A percentile compares a stretch with the other conserved stretches of the same genome.
Evolutionary conservation across 2,888 invertebrate genomes (phyloP).

Genomic region (Eutolmus rufibarbis): DNA sequence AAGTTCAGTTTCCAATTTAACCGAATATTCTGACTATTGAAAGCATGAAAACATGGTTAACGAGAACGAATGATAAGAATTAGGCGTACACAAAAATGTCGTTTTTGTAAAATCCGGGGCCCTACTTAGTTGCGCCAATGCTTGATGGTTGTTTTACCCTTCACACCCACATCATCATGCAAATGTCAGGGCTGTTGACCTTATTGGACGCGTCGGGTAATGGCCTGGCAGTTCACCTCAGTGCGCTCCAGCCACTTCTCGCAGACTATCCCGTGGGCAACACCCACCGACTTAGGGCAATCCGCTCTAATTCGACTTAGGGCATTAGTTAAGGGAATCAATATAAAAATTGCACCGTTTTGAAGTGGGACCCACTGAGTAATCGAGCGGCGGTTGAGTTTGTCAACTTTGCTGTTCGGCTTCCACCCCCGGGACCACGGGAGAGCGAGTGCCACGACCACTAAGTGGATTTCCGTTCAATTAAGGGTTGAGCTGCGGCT

Average conservation of each 20-base stretch:
- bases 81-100: background rate
- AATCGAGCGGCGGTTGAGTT: background rate
- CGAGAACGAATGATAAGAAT: background rate
- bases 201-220: background rate
- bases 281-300: background rate
- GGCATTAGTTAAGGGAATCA: background rate
- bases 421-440: background rate
- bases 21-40: no score
- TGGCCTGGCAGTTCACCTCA: background rate
- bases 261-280: background rate
- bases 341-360: background rate
- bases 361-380: background rate
- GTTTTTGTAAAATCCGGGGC: background rate
- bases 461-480: constrained; percentile 14
- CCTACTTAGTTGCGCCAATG: background rate
- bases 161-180: background rate
- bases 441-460: background rate
- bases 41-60: no score
- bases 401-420: background rate
- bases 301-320: background rate
- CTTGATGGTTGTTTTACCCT: background rate
- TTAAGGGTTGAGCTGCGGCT: background rate
- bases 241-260: background rate
- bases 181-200: background rate
- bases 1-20: no score